phyloP scores from a whole-genome alignment of 2,113 vertebrate genomes.

The Pelodiscus sinensis region DNA sequence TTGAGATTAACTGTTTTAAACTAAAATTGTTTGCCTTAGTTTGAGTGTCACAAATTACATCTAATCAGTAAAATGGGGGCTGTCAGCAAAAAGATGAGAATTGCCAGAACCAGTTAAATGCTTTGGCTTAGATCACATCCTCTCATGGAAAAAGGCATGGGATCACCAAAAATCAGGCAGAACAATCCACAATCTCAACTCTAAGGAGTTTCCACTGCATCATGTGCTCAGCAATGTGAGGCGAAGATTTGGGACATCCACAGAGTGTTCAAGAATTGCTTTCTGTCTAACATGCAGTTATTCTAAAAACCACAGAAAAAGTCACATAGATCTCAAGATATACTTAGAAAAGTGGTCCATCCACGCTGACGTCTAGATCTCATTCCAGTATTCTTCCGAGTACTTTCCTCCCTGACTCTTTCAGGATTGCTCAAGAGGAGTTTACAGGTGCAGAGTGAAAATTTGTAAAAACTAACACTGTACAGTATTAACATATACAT shows the following conservation, averaged over 20 bases:
- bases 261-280: slow-evolving; percentile 13
- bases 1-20: slow-evolving; percentile 18
- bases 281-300: accelerated
- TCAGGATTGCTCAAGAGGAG: neutral
- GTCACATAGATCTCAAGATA: slow-evolving; percentile 8
- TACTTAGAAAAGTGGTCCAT: slow-evolving; percentile 1
- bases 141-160: slow-evolving; percentile 67
- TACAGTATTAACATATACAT: slow-evolving; percentile 29
- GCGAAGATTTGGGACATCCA: slow-evolving; percentile 53
- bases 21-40: slow-evolving; percentile 42
- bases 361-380: accelerated
- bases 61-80: slow-evolving; percentile 44
- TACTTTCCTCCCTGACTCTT: neutral
- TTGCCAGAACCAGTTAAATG: slow-evolving; percentile 65
- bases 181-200: slow-evolving; percentile 43
- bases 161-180: slow-evolving; percentile 63
- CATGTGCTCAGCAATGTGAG: slow-evolving; percentile 59
- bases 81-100: slow-evolving; percentile 54
- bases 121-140: slow-evolving; percentile 62
- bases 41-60: slow-evolving; percentile 65
- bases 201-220: slow-evolving; percentile 69
- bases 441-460: slow-evolving; percentile 55
- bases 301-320: neutral
- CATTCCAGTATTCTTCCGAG: neutral
- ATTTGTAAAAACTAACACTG: neutral